Base-by-base conservation (phyloP, 2,113 vertebrate species). In the Acrocephalus arundinaceus region DNA sequence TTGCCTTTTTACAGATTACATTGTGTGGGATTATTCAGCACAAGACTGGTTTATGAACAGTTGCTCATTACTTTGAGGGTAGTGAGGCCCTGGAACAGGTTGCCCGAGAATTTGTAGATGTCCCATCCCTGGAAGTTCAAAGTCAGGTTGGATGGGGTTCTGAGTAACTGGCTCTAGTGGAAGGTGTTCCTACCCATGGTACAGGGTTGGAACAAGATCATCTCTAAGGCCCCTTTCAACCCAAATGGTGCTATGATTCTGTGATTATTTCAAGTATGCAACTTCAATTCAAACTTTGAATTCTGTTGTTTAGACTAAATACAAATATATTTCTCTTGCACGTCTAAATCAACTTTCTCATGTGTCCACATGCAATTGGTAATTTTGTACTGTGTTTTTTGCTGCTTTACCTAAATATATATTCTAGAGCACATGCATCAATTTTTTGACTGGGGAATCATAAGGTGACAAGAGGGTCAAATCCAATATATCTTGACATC, bases 171-270 rank as follows among this genome's bases (percentile, higher is more conserved):
- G 35, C 15, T 49, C n/a, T 16, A 62, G 48, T 48, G 41, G 15
- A 62, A 70, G 21, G 15, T 43, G 30, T 6, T 48, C 48, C n/a
- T 30, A 24, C 7, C n/a, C 62, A 22, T 13, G 9, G 21, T 15
- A 48, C 21, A 3, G 9, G 17, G 1, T 10, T n/a, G 7, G 25
- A 55, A 83, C n/a, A 19, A 31, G 30, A 35, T 23, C 4, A 41
- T 16, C 31, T 55, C 48, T 19, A 55, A 62, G 20, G 55, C 22
- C 20, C n/a, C 25, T 35, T 83, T 52, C 24, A 68, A 68, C 28
- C 3, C 62, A 55, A 70, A 54, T 41, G 0, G 0, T 62, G 22
- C 25, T 62, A 33, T 23, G 57, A 76, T 62, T 55, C 30, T 55
- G 48, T 54, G 54, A 70, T 48, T 73, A 87, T 73, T 91, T 85